phyloP scores from a whole-genome alignment of 2,888 invertebrate genomes.

The Ophion ventricosus region DNA sequence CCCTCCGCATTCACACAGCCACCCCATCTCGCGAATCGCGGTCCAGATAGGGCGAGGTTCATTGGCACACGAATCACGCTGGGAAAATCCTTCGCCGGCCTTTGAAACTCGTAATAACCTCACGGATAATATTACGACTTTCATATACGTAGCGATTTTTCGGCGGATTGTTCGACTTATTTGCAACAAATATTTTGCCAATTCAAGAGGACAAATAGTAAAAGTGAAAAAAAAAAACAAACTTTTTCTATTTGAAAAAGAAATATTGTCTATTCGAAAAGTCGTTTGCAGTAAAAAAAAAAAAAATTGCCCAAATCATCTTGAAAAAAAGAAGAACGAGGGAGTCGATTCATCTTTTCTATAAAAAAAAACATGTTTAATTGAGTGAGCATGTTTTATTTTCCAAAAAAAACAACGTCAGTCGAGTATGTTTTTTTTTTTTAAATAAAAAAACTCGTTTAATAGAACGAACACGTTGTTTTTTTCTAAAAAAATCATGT shows the following conservation, averaged over 20 bases:
- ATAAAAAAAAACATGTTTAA: no score
- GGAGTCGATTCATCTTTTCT: no score
- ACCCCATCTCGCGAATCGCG: slow-evolving; percentile 20
- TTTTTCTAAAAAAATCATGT: no score
- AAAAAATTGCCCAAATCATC: not conserved
- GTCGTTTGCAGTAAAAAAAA: no score
- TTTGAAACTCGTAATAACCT: not conserved
- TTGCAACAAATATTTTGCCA: not conserved
- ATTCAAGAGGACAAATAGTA: not conserved
- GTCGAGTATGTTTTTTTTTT: no score
- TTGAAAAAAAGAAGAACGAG: no score
- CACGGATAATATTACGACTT: not conserved
- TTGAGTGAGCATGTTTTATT: no score
- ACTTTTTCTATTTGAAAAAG: no score
- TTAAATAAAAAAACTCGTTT: no score
- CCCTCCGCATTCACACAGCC: not conserved
- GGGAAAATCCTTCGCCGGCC: slow-evolving; percentile 19
- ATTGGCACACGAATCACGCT: slow-evolving; percentile 28
- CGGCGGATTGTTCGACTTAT: not conserved
- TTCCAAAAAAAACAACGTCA: no score
- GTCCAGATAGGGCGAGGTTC: slow-evolving; percentile 25
- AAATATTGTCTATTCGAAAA: no score
- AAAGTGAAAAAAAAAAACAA: not conserved
- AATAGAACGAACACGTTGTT: no score
- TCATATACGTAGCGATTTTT: not conserved